Percentiles rank a stretch among this genome's conserved stretches.
Evolutionary conservation across 2,797 vertebrate species (phyloP).

Genomic region (Dallia pectoralis): DNA sequence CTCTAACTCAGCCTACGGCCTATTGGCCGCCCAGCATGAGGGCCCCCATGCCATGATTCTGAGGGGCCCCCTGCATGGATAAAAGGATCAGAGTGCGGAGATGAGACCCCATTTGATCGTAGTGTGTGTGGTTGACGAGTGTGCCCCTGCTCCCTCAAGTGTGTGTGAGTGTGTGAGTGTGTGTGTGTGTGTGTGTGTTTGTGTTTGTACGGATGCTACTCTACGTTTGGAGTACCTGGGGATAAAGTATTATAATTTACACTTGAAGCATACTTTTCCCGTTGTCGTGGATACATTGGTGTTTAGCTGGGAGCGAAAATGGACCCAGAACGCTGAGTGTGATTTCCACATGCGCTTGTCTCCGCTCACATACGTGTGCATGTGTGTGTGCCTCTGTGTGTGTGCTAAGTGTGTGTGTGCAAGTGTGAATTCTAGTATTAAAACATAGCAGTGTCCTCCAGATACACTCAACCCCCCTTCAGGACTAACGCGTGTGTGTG

Average conservation of each 20-base stretch:
- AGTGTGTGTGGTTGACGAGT: background rate
- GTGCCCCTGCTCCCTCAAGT: background rate
- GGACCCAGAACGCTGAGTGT: too few species aligned
- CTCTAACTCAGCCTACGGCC: slow-evolving; percentile 27
- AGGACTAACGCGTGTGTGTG: background rate
- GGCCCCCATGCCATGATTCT: slow-evolving; percentile 19
- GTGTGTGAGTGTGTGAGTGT: slow-evolving; percentile 8
- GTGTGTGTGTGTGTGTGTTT: slow-evolving; percentile 6
- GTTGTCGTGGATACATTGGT: too few species aligned
- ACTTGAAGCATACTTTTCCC: too few species aligned
- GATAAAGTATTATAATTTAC: too few species aligned
- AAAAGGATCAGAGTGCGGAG: slow-evolving; percentile 16
- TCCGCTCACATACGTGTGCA: background rate
- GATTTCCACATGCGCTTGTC: too few species aligned
- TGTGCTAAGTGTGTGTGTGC: background rate
- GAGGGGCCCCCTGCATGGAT: slow-evolving; percentile 44
- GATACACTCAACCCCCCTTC: background rate
- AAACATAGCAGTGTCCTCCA: background rate
- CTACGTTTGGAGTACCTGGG: background rate
- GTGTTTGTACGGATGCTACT: background rate
- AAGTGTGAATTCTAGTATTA: background rate
- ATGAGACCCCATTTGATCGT: background rate
- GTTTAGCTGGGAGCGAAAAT: too few species aligned
- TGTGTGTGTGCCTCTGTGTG: background rate
- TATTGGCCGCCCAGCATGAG: slow-evolving; percentile 37